These are phyloP conservation scores for Hippopotamyrus pictus DNA, from an alignment of 2,797 vertebrate genomes.

Conservation along the genomic window DNA sequence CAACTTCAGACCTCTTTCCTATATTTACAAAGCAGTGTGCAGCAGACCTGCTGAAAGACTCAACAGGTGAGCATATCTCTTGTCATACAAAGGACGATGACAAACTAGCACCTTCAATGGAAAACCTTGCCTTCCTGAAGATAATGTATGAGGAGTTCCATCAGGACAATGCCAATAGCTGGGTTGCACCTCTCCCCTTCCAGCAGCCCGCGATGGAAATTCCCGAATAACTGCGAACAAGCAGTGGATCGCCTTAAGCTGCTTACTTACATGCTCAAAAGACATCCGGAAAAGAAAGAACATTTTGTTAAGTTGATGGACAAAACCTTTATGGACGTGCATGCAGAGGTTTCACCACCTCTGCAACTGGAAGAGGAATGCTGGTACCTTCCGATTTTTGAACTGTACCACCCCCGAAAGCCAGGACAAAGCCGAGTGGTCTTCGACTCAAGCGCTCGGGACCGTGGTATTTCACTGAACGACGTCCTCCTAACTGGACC, in stretches of 20 bases:
- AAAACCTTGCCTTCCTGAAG: not conserved
- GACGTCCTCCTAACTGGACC: conserved; percentile 13
- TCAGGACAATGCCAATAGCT: conserved; percentile 9
- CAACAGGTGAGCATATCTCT: not conserved
- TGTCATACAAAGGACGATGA: not conserved
- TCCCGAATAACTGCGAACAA: conserved; percentile 12
- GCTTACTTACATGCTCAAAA: not conserved
- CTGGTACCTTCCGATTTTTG: not conserved
- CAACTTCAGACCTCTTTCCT: not conserved
- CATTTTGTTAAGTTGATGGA: conserved; percentile 21
- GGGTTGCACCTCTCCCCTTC: conserved; percentile 16
- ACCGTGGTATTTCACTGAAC: not conserved
- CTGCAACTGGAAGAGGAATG: not conserved
- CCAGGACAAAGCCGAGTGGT: not conserved
- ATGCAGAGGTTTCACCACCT: not conserved
- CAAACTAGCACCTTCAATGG: not conserved
- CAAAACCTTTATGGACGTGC: not conserved
- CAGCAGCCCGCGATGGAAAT: not conserved
- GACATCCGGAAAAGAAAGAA: not conserved
- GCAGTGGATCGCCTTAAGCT: not conserved
- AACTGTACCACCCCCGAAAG: not conserved
- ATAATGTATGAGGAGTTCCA: not conserved
- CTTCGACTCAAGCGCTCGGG: not conserved
- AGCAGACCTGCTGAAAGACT: not conserved
- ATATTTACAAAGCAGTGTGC: not conserved